These are phyloP conservation scores for Xenopus borealis DNA, from an alignment of 2,113 vertebrate species.

Conservation along the genomic window DNA sequence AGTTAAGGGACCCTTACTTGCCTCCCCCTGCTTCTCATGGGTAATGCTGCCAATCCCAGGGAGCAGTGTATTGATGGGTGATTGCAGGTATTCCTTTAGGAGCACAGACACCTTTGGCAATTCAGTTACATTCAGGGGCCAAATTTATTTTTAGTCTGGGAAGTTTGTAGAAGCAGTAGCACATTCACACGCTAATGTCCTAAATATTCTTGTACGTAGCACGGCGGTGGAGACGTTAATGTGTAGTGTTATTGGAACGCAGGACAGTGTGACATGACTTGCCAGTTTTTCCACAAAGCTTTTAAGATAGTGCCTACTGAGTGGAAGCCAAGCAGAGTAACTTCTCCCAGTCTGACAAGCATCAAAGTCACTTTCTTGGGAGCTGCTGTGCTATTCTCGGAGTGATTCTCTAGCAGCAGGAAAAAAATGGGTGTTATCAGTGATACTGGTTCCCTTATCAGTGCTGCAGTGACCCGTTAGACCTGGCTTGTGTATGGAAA, in stretches of 20 bases:
- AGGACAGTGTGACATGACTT: not conserved
- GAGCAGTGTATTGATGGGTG: too few species aligned
- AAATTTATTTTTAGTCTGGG: too few species aligned
- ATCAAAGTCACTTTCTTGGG: constrained; percentile 37
- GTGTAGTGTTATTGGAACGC: constrained; percentile 12
- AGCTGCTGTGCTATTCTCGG: constrained; percentile 28
- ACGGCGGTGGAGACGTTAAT: not conserved
- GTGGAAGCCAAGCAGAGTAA: constrained; percentile 6
- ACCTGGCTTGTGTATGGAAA: constrained; percentile 8
- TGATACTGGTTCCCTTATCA: constrained; percentile 3
- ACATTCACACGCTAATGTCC: too few species aligned
- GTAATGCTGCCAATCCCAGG: too few species aligned
- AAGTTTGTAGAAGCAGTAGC: too few species aligned
- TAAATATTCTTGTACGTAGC: too few species aligned
- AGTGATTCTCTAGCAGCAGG: constrained; percentile 14
- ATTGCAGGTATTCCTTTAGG: too few species aligned
- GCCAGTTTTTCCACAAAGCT: constrained; percentile 12
- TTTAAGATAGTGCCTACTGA: constrained; percentile 10
- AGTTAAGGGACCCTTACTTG: too few species aligned
- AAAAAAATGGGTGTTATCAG: constrained; percentile 33
- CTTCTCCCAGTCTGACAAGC: constrained; percentile 23
- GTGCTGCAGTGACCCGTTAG: constrained; percentile 21
- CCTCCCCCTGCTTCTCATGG: too few species aligned
- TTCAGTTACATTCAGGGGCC: too few species aligned
- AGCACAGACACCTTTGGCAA: too few species aligned